Conservation (phyloP, 1,140 invertebrate genomes). For the Monochamus saltuarius region DNA sequence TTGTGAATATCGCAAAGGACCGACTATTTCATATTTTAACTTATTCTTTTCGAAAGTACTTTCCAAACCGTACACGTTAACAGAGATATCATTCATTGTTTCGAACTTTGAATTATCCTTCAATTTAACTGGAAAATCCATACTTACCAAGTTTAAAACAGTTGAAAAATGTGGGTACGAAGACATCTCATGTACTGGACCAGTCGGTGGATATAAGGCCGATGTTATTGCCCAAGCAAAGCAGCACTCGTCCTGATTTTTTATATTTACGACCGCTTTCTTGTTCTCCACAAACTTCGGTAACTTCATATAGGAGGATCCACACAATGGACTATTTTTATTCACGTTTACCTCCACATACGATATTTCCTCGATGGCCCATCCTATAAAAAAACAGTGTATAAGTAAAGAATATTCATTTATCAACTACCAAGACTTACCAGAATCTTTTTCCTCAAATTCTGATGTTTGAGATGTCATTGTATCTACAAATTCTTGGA, state of each 20-base stretch:
- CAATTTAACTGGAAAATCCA: conserved; percentile 50
- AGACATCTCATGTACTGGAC: conserved; percentile 31
- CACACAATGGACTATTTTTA: conserved; percentile 42
- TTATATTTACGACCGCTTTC: conserved; percentile 47
- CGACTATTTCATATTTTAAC: too few species aligned
- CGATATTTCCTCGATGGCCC: background rate
- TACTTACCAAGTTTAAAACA: conserved; percentile 43
- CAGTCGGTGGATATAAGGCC: conserved; percentile 39
- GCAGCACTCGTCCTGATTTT: conserved; percentile 47
- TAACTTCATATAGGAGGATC: conserved; percentile 41
- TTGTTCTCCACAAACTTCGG: conserved; percentile 45
- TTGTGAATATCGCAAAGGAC: too few species aligned
- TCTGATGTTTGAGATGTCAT: too few species aligned
- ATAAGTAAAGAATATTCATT: too few species aligned
- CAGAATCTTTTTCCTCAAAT: too few species aligned
- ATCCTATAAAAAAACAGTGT: too few species aligned
- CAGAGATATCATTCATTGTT: conserved; percentile 46
- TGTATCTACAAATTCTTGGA: too few species aligned
- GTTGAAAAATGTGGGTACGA: background rate
- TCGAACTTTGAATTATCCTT: conserved; percentile 49
- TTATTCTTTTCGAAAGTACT: background rate
- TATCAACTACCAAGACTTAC: too few species aligned
- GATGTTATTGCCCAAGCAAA: conserved; percentile 47
- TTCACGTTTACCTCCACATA: conserved; percentile 17
- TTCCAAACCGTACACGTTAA: conserved; percentile 40